Conservation (phyloP, 1,140 invertebrate species). For the Rhagoletis pomonella region DNA sequence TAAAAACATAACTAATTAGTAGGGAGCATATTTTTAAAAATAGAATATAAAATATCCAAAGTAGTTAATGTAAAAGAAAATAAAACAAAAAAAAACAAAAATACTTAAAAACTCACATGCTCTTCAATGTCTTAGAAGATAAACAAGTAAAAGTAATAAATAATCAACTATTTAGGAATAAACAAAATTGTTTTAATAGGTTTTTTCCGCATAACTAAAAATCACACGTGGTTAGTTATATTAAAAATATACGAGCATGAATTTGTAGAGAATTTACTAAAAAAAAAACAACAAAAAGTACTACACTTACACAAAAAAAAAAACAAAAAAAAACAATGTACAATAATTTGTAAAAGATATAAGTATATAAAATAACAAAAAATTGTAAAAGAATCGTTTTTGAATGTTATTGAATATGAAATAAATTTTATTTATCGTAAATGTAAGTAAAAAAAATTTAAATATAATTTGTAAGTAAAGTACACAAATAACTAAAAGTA, state of each 20-base stretch:
- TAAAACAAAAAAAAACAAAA: neutral
- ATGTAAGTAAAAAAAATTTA: conserved; percentile 40
- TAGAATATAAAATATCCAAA: neutral
- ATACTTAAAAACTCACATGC: conserved; percentile 19
- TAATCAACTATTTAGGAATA: neutral
- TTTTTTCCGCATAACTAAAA: conserved; percentile 7
- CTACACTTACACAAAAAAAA: conserved; percentile 18
- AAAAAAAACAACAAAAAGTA: neutral
- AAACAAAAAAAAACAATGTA: conserved; percentile 32
- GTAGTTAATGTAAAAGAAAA: conserved; percentile 9
- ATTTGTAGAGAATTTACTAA: conserved; percentile 51
- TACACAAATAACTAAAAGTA: neutral
- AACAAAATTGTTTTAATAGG: conserved; percentile 39
- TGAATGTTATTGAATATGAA: conserved; percentile 44
- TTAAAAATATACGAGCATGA: conserved; percentile 16
- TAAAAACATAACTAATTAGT: neutral
- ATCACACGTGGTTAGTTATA: conserved; percentile 3
- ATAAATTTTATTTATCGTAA: conserved; percentile 36
- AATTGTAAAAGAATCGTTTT: conserved; percentile 21
- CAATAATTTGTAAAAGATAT: conserved; percentile 31
- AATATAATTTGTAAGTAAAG: conserved; percentile 32
- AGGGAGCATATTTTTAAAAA: conserved; percentile 29
- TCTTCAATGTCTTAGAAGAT: neutral
- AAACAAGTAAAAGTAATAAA: neutral
- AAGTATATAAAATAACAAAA: neutral